These are phyloP conservation scores for Hipposideros larvatus DNA, from an alignment of 2,797 vertebrate genomes.

Conservation along the genomic window DNA sequence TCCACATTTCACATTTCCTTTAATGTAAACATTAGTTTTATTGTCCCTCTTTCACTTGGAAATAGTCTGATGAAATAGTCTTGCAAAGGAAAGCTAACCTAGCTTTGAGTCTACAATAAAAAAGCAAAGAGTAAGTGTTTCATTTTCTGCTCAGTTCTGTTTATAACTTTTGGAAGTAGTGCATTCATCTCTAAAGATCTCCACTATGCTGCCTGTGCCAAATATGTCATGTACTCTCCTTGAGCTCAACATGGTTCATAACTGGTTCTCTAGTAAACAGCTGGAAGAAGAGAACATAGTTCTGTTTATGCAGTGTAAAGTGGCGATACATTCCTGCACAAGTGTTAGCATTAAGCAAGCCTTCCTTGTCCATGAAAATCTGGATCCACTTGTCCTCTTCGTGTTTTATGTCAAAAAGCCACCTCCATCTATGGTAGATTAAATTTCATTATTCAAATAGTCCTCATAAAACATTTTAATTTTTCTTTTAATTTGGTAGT, in stretches of 20 bases:
- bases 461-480: constrained; percentile 94
- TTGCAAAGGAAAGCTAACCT: neutral
- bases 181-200: neutral
- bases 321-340: constrained; percentile 93
- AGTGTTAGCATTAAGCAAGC: constrained; percentile 91
- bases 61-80: neutral
- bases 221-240: constrained; percentile 87
- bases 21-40: neutral
- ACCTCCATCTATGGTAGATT: constrained; percentile 92
- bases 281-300: constrained; percentile 84
- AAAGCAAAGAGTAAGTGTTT: neutral
- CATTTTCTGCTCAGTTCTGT: constrained; percentile 29
- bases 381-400: constrained; percentile 92
- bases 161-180: neutral
- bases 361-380: constrained; percentile 92
- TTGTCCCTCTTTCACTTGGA: constrained; percentile 15
- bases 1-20: neutral
- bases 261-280: constrained; percentile 92
- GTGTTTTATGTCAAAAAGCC: constrained; percentile 93
- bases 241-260: constrained; percentile 92
- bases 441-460: constrained; percentile 95
- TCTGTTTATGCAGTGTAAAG: constrained; percentile 92
- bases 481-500: constrained; percentile 93
- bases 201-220: constrained; percentile 81
- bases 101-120: neutral